Conservation (phyloP, 1,140 invertebrate species). For the Eciton burchellii region DNA sequence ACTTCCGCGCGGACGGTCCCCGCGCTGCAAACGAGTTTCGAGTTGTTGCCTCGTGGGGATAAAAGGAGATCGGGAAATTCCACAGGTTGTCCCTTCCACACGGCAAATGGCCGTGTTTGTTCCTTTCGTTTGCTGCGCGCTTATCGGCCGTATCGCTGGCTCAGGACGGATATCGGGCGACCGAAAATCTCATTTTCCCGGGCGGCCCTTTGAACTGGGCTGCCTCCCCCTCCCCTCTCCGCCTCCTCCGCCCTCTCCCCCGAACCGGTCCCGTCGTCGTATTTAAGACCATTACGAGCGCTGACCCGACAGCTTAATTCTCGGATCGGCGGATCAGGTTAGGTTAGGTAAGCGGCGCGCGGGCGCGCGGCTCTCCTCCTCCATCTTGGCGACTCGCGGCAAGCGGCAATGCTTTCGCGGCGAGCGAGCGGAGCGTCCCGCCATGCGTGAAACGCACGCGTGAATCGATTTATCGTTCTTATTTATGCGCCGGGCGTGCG, state of each 20-base stretch:
- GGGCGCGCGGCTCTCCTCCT: too few species aligned
- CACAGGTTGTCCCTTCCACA: slow-evolving; percentile 71
- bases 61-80: slow-evolving; percentile 71
- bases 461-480: neutral
- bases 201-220: slow-evolving; percentile 51
- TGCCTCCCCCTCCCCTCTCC: too few species aligned
- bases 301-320: slow-evolving; percentile 47
- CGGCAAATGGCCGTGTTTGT: slow-evolving; percentile 46
- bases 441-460: too few species aligned
- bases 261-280: slow-evolving; percentile 21
- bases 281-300: slow-evolving; percentile 36
- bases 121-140: slow-evolving; percentile 48
- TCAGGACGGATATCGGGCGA: slow-evolving; percentile 49
- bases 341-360: too few species aligned
- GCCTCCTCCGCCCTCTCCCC: too few species aligned
- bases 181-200: slow-evolving; percentile 55
- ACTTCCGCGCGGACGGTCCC: slow-evolving; percentile 63
- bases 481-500: neutral
- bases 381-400: too few species aligned
- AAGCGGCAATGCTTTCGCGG: too few species aligned
- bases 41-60: slow-evolving; percentile 47
- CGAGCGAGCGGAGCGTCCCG: too few species aligned
- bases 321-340: too few species aligned
- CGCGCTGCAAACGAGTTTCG: slow-evolving; percentile 72
- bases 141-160: slow-evolving; percentile 40